Percentiles rank a stretch among this genome's conserved stretches.
Evolutionary conservation across 2,797 vertebrate genomes (phyloP).

Genomic region (Pangasius sanitwongsei): DNA sequence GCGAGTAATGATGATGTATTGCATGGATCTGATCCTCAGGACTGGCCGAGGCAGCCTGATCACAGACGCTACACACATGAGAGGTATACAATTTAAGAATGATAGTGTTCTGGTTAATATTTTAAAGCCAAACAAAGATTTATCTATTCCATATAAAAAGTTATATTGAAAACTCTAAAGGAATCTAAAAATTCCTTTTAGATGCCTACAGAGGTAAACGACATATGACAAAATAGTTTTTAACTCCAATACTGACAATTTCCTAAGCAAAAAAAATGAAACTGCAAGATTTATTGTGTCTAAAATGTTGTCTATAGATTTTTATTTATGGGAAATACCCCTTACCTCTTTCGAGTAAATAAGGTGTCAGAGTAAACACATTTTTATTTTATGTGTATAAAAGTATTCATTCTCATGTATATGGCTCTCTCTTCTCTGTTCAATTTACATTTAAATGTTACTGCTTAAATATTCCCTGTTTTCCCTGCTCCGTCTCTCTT

Average conservation of each 20-base stretch:
- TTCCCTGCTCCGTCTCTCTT: background rate
- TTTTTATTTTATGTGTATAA: background rate
- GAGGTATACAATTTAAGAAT: background rate
- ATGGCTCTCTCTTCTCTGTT: background rate
- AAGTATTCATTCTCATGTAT: background rate
- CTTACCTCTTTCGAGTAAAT: background rate
- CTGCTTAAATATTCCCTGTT: background rate
- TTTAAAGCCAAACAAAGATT: background rate
- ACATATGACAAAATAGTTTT: background rate
- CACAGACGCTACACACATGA: background rate
- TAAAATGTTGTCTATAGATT: background rate
- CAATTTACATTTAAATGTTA: background rate
- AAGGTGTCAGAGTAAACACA: background rate
- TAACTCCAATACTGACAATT: background rate
- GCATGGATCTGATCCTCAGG: background rate
- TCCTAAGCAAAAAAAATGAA: background rate
- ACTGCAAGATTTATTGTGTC: background rate
- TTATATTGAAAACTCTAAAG: background rate
- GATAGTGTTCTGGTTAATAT: background rate
- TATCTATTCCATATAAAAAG: background rate
- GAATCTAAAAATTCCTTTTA: background rate
- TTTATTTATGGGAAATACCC: background rate
- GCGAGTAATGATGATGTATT: constrained; percentile 47
- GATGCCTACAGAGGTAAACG: background rate
- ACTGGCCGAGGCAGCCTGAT: background rate